A percentile compares a stretch with the other conserved stretches of the same genome.
Evolutionary conservation across 2,797 vertebrate genomes (phyloP).

Genomic region (Hydrolagus colliei): DNA sequence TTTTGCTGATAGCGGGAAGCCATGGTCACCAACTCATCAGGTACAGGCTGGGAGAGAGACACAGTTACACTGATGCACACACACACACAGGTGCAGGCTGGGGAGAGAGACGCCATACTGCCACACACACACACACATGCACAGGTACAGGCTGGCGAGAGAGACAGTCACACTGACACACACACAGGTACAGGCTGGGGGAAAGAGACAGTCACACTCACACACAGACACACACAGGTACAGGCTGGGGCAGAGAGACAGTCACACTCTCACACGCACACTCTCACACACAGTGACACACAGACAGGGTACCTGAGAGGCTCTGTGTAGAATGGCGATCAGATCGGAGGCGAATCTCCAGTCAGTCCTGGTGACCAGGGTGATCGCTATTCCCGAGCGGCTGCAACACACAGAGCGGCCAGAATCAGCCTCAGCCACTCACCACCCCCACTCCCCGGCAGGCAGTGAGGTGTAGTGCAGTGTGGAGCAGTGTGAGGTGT

Average conservation of each 20-base stretch:
- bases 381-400: constrained; percentile 73
- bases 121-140: neutral
- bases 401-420: constrained; percentile 47
- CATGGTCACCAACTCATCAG: constrained; percentile 76
- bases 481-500: too few species aligned
- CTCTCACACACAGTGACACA: neutral
- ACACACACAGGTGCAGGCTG: neutral
- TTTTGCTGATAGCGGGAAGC: constrained; percentile 77
- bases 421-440: too few species aligned
- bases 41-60: constrained; percentile 62
- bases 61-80: too few species aligned
- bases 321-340: constrained; percentile 78
- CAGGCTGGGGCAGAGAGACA: neutral
- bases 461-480: too few species aligned
- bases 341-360: constrained; percentile 81
- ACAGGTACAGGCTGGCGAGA: neutral
- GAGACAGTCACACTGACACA: neutral
- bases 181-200: too few species aligned
- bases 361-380: constrained; percentile 75
- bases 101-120: neutral
- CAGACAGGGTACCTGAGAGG: constrained; percentile 71
- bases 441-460: too few species aligned
- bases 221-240: neutral
- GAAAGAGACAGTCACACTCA: neutral
- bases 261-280: neutral